Evolutionary conservation across 2,888 invertebrate genomes (phyloP).

Genomic region (Rotaria socialis): DNA sequence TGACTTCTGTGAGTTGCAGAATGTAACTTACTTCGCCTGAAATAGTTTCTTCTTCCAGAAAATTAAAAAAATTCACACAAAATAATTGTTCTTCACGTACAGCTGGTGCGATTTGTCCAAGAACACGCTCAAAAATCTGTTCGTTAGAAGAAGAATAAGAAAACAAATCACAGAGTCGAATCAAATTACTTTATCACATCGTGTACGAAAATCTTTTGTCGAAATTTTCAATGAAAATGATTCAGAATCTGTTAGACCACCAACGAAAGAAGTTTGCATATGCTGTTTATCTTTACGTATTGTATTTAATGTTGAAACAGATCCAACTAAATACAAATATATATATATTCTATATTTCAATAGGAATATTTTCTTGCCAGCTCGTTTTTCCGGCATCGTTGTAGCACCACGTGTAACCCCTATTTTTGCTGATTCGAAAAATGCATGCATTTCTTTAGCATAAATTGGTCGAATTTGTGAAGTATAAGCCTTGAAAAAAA

Average conservation of each 20-base stretch:
- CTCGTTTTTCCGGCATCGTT: background rate
- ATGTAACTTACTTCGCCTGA: background rate
- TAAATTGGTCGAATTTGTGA: background rate
- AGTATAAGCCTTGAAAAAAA: background rate
- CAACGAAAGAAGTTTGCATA: background rate
- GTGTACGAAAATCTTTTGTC: background rate
- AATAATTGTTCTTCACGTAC: constrained; percentile 91
- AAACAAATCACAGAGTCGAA: background rate
- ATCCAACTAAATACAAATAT: constrained; percentile 1
- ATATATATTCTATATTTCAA: too few relatives aligned
- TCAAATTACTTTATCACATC: background rate
- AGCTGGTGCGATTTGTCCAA: constrained; percentile 81
- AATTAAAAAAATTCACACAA: constrained; percentile 82
- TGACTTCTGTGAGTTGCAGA: background rate
- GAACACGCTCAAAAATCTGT: constrained; percentile 73
- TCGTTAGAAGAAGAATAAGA: background rate
- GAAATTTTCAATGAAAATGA: constrained; percentile 1
- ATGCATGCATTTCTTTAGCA: background rate
- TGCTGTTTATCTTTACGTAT: constrained; percentile 21
- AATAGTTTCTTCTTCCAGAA: constrained; percentile 60
- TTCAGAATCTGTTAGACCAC: background rate
- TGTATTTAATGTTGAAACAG: constrained; percentile 34
- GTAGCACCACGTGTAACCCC: background rate
- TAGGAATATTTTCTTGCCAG: constrained; percentile 1
- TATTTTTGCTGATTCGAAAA: background rate